Evolutionary conservation across 2,888 invertebrate species (phyloP).

Genomic region (Ditula angustiorana): DNA sequence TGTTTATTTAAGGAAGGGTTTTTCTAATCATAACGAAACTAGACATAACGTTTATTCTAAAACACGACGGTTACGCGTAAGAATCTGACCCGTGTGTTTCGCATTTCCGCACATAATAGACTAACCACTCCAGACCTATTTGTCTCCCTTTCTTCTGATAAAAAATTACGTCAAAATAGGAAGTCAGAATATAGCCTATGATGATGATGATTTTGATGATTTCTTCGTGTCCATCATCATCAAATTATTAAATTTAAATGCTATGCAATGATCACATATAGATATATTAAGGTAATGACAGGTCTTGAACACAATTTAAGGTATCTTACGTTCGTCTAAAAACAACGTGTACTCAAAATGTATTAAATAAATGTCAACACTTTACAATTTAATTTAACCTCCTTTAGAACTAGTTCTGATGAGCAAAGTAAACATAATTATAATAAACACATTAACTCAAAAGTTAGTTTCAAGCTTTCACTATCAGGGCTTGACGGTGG

Average conservation of each 20-base stretch:
- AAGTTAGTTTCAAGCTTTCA: background rate
- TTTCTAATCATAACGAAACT: background rate
- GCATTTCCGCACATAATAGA: constrained; percentile 6
- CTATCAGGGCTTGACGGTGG: background rate
- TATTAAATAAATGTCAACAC: no score
- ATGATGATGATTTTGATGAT: no score
- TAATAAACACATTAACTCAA: background rate
- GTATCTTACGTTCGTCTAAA: no score
- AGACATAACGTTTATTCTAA: background rate
- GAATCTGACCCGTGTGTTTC: constrained; percentile 15
- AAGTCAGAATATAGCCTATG: background rate
- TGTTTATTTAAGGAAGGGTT: no score
- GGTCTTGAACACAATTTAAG: no score
- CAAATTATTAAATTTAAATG: no score
- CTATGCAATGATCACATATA: no score
- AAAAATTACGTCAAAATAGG: background rate
- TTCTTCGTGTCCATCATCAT: no score
- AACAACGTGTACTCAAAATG: no score
- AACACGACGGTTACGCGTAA: background rate
- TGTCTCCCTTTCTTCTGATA: background rate
- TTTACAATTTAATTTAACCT: no score
- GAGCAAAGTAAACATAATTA: background rate
- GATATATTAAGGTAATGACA: no score
- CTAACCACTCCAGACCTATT: constrained; percentile 19
- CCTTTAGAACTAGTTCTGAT: no score